Evolutionary conservation across 2,113 vertebrate species (phyloP), one percentile per base, ranked within the genome.

Genomic region (Pipra filicauda): DNA sequence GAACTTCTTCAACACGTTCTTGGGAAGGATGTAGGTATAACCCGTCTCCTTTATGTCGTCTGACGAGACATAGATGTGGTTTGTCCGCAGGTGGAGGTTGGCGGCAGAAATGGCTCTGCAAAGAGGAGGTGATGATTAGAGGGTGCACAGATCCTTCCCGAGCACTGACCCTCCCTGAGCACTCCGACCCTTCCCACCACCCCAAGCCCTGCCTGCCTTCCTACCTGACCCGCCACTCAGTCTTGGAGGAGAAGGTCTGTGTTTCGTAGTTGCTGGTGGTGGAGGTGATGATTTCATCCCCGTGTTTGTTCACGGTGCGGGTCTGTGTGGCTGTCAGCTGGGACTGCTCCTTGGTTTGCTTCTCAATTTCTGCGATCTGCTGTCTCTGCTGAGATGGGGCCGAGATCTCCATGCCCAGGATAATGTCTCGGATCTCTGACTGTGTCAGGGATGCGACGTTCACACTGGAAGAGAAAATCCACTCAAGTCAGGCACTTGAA

Each of bases 211-310:
- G 18, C 9, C 37, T 24, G 22, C 52, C 35, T 21, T 41, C 71
- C 70, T 97, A 99, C 99, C 99, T 98, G 97, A 99, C 99, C 91
- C 99, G 98, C 99, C 99, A 99, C 74, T 99, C 99, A 0, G 99
- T 99, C 97, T 99, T 99, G 14, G 99, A 99, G 49, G 99, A 99
- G 98, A 99, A 99, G 30, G 99, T 99, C 97, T 99, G 99, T 4
- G 99, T 99, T 97, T 99, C 99, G 0, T 99, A 99, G 98, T 99
- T 99, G 97, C 99, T 99, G 90, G 99, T 99, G 83, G 99, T 99
- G 28, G 99, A 99, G 72, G 99, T 99, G 98, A 99, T 99, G 94
- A 99, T 99, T 97, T 99, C 99, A 11, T 99, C 99, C 1, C 99
- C 99, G 6, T 99, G 99, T 83, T 99, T 99, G 98, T 99, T 99